These are phyloP conservation scores for Araneus ventricosus DNA, from an alignment of 1,140 invertebrate species.

Conservation along the genomic window DNA sequence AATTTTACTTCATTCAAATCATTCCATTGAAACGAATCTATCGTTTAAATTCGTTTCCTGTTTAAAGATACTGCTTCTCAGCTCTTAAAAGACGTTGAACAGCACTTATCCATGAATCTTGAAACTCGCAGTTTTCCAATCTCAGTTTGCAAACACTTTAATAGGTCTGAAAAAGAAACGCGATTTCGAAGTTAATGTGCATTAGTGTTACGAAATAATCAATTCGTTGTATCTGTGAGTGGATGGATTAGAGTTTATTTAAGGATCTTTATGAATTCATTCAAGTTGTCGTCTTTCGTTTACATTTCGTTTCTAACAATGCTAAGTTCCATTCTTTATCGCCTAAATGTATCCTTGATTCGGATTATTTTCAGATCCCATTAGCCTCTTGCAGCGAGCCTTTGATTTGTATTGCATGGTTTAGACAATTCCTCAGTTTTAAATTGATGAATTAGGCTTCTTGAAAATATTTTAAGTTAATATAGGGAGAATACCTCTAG, in stretches of 20 bases:
- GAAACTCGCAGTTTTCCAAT: not conserved
- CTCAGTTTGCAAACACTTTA: not conserved
- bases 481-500: too few species aligned
- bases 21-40: too few species aligned
- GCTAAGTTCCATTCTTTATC: too few species aligned
- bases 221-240: not conserved
- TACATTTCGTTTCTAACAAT: not conserved
- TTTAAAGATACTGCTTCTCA: too few species aligned
- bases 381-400: not conserved
- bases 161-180: not conserved
- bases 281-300: not conserved
- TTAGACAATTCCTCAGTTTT: too few species aligned
- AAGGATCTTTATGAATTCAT: not conserved
- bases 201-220: not conserved
- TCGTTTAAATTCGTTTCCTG: too few species aligned
- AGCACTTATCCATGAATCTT: too few species aligned
- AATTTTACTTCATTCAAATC: too few species aligned
- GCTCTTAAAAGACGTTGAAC: too few species aligned
- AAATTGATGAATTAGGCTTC: too few species aligned
- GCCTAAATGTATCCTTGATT: not conserved
- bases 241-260: not conserved
- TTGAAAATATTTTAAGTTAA: too few species aligned
- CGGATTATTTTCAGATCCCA: not conserved
- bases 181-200: not conserved
- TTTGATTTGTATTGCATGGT: not conserved